phyloP scores from a whole-genome alignment of 2,797 vertebrate genomes.

The Lepilemur septentrionalis region DNA sequence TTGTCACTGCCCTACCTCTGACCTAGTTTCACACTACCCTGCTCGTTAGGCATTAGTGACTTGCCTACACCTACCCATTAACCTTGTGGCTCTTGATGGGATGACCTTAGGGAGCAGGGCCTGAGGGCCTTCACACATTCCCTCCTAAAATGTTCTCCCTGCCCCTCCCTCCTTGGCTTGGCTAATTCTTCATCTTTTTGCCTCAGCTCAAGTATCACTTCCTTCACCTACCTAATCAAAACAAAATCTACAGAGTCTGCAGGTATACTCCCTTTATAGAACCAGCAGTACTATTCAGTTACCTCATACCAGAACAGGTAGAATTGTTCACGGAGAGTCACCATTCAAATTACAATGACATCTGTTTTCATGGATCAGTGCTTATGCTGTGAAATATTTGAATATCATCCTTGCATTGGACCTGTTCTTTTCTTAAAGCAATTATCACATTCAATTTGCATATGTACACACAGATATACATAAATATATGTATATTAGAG shows the following conservation, averaged over 20 bases:
- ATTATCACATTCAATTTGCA: background rate
- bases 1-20: background rate
- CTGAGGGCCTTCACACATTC: background rate
- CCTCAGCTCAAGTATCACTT: background rate
- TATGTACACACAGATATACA: background rate
- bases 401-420: constrained; percentile 52
- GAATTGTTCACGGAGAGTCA: background rate
- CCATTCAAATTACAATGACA: constrained; percentile 49
- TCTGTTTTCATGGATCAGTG: constrained; percentile 32
- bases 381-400: constrained; percentile 51
- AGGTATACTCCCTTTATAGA: background rate
- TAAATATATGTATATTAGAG: background rate
- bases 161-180: background rate
- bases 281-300: background rate
- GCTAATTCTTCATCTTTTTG: background rate
- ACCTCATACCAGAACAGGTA: background rate
- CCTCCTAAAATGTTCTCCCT: background rate
- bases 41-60: background rate
- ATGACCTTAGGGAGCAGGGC: background rate
- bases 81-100: background rate
- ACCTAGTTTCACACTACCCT: background rate
- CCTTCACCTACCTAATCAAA: constrained; percentile 21
- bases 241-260: background rate
- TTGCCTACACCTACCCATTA: background rate
- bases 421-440: constrained; percentile 17